Evolutionary conservation across 2,113 vertebrate genomes (phyloP), one percentile per base, ranked within the genome.

Genomic region (Nothoprocta pentlandii): DNA sequence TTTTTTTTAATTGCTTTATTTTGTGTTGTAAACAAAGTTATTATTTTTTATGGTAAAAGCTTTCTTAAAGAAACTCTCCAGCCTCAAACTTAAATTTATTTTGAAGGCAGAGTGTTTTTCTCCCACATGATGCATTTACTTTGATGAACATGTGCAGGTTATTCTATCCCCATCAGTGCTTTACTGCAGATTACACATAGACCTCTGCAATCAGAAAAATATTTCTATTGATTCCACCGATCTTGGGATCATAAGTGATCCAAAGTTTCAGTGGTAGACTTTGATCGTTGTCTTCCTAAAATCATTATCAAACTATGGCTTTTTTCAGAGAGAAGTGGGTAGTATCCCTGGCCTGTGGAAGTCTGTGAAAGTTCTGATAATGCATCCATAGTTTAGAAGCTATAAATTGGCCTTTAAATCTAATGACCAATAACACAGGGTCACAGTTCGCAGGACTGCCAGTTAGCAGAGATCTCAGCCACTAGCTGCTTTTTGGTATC

Each of bases 251-350:
- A 42, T 44, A 84, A 76, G 21, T 64, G 42, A 61, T 51, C 14
- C 25, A 53, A 79, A 80, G 58, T 47, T 85, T 67, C 28, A 68
- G 71, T 76, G 53, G 10, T 66, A 89, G 66, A 10, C 17, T 1
- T 41, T 81, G 13, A 64, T 87, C 47, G 25, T 82, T 92, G 15
- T 51, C 12, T 39, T 89, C n/a, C 44, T 76, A 85, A 76, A 93
- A 56, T 56, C 17, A 14, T 39, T 67, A 8, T 46, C 13, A 22
- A 28, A 41, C 12, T 47, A 12, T 41, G 41, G n/a, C 64, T 91
- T 91, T 61, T 76, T 21, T 68, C 32, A 36, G 25, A 82, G 36
- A 81, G 13, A 32, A 70, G 6, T 23, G 2, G 4, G 1, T 47
- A 34, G 86, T 80, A 25, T 36, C 46, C n/a, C 69, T 58, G 64